These are phyloP conservation scores for Scolopax bukidnonensis DNA, from an alignment of 2,797 vertebrate species.

Conservation along the genomic window DNA sequence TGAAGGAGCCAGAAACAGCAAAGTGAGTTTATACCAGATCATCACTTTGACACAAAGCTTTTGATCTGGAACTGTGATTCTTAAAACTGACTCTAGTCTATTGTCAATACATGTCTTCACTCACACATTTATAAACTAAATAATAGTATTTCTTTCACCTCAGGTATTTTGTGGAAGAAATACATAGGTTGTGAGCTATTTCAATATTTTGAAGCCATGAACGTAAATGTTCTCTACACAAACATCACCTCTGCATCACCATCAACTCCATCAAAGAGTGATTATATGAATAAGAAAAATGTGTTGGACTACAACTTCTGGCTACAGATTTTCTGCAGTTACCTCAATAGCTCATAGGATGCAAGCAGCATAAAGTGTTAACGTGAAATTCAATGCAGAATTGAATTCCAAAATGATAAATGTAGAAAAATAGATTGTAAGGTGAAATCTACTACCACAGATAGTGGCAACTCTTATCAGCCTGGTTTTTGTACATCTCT, in stretches of 20 bases:
- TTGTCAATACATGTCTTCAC: background rate
- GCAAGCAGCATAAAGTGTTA: background rate
- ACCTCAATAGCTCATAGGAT: accelerated
- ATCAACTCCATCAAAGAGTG: background rate
- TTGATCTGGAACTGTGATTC: background rate
- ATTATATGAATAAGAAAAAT: background rate
- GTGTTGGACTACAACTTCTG: background rate
- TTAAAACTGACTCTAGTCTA: background rate
- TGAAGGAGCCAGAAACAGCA: background rate
- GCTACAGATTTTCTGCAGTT: background rate
- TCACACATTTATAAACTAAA: background rate
- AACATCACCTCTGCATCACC: background rate
- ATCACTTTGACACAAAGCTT: background rate
- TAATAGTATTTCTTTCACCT: background rate
- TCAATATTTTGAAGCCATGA: background rate
- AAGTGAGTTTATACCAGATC: background rate
- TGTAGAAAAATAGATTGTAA: background rate
- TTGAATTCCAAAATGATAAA: background rate
- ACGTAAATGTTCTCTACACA: background rate
- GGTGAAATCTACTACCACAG: background rate
- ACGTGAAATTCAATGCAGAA: background rate
- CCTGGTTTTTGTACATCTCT: accelerated
- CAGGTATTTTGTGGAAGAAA: background rate
- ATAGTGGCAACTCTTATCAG: background rate
- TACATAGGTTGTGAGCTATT: background rate